phyloP scores from a whole-genome alignment of 2,113 vertebrate genomes.

The Antechinus flavipes region DNA sequence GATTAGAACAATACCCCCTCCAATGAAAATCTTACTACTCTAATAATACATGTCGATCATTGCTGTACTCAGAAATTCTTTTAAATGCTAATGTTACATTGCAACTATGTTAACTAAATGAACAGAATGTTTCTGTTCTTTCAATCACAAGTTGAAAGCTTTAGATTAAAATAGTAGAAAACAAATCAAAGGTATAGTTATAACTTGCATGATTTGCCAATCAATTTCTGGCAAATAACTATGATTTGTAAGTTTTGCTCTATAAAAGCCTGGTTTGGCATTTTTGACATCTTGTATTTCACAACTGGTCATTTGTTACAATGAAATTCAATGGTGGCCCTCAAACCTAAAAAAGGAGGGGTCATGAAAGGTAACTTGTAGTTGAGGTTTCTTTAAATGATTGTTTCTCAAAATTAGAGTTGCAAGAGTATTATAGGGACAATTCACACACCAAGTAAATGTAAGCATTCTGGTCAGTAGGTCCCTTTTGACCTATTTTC shows the following conservation, averaged over 20 bases:
- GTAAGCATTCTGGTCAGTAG: too few species aligned
- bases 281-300: background rate
- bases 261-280: background rate
- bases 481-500: too few species aligned
- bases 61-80: background rate
- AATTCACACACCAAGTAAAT: too few species aligned
- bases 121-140: background rate
- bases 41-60: too few species aligned
- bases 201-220: background rate
- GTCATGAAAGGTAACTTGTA: rapidly evolving
- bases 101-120: background rate
- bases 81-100: background rate
- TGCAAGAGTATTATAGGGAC: too few species aligned
- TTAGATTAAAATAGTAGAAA: background rate
- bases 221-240: background rate
- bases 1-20: background rate
- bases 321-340: background rate
- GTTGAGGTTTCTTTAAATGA: too few species aligned
- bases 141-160: background rate
- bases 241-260: background rate
- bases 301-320: background rate
- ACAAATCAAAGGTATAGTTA: background rate
- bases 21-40: background rate
- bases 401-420: too few species aligned
- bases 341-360: background rate